Evolutionary conservation across 1,140 invertebrate species (phyloP), one percentile per base, ranked within the genome.

Genomic region (Calliphora vicina): DNA sequence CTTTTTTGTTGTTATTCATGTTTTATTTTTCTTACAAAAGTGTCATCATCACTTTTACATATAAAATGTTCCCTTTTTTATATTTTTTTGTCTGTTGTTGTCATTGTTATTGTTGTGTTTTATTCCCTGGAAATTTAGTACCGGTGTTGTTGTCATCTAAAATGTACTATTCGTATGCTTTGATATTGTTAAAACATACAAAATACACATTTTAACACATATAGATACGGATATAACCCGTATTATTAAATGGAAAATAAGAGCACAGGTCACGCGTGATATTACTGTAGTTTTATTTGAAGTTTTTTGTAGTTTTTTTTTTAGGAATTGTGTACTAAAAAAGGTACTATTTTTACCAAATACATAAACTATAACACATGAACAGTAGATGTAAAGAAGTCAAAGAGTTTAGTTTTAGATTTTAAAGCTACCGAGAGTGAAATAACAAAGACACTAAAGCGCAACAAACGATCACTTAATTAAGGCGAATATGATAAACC

Each of bases 201-300:
- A n/a, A n/a, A n/a, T n/a, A n/a, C n/a, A n/a, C n/a, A n/a, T n/a
- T n/a, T n/a, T n/a, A n/a, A n/a, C n/a, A n/a, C n/a, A n/a, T n/a
- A n/a, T n/a, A n/a, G n/a, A n/a, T n/a, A n/a, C n/a, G 15, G n/a
- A 10, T n/a, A 57, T 27, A 17, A 43, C 73, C 73, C 73, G 29
- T 76, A 76, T 35, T 76, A 76, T 76, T 76, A 76, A 76, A 76
- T 2, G 73, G 73, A 76, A 76, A 76, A 76, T 76, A 76, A 42
- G 73, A 76, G 73, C 73, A 76, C 73, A 76, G 73, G 73, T 76
- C 73, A 76, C 73, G 73, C 72, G 72, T 67, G 61, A 23, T 67
- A 67, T 67, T 67, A 25, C 20, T 67, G 17, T 12, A 67, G 61
- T 67, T 67, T 67, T 67, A 6, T 67, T 6, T n/a, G n/a, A n/a